Evolutionary conservation across 2,888 invertebrate genomes (phyloP).

Genomic region (Macaria liturata): DNA sequence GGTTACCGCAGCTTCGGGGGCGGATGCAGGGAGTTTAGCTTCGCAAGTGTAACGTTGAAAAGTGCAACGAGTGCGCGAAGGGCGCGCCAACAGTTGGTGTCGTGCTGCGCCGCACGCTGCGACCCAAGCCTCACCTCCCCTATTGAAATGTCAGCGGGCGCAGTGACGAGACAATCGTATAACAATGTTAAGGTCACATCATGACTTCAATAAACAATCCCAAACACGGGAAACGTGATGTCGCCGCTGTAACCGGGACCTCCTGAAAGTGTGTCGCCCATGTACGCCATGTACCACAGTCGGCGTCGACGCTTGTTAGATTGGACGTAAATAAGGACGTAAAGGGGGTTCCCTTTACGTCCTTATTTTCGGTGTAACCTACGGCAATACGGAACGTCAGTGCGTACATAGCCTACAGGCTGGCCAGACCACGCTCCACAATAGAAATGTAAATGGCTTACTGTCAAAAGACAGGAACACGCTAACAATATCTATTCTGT

Average conservation of each 20-base stretch:
- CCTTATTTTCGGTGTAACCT: slow-evolving; percentile 39
- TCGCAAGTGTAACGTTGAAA: slow-evolving; percentile 54
- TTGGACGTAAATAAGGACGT: too few relatives aligned
- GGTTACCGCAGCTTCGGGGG: slow-evolving; percentile 34
- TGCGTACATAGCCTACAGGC: slow-evolving; percentile 18
- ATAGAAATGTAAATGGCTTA: slow-evolving; percentile 32
- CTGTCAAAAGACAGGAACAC: slow-evolving; percentile 29
- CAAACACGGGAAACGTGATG: slow-evolving; percentile 79
- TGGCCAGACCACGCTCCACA: slow-evolving; percentile 30
- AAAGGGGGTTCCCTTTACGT: slow-evolving; percentile 31
- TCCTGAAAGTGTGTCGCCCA: slow-evolving; percentile 75
- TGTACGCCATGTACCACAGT: slow-evolving; percentile 53
- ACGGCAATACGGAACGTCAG: slow-evolving; percentile 28
- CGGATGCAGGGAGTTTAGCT: slow-evolving; percentile 30
- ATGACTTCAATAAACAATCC: slow-evolving; percentile 82
- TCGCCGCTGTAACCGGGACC: slow-evolving; percentile 68
- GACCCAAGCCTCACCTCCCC: slow-evolving; percentile 76
- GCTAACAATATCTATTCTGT: slow-evolving; percentile 26
- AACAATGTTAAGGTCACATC: slow-evolving; percentile 82
- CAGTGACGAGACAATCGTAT: slow-evolving; percentile 82
- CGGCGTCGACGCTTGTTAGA: slow-evolving; percentile 55
- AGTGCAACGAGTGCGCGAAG: slow-evolving; percentile 24
- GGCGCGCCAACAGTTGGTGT: slow-evolving; percentile 43
- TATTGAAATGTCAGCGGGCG: slow-evolving; percentile 81
- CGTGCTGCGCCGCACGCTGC: slow-evolving; percentile 74